Evolutionary conservation across 2,797 vertebrate species (phyloP).

Genomic region (Trachops cirrhosus): DNA sequence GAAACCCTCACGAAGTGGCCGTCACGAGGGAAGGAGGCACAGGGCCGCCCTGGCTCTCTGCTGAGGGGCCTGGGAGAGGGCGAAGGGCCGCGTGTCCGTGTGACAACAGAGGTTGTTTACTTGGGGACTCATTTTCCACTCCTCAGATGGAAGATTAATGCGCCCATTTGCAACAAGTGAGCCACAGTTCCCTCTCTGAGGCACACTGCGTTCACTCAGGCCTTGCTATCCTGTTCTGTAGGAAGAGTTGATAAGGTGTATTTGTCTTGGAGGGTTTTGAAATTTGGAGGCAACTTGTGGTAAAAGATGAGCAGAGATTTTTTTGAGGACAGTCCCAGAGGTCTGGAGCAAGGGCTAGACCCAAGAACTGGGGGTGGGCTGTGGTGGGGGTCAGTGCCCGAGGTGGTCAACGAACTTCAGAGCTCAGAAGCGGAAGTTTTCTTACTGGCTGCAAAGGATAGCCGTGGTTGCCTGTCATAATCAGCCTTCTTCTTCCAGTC

Average conservation of each 20-base stretch:
- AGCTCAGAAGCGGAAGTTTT: not conserved
- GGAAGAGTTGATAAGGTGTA: not conserved
- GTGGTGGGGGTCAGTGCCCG: not conserved
- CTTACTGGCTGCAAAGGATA: not conserved
- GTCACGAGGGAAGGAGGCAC: not conserved
- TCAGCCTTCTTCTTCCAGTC: not conserved
- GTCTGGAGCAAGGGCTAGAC: not conserved
- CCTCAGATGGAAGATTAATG: conserved; percentile 12
- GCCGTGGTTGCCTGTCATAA: not conserved
- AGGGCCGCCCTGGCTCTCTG: not conserved
- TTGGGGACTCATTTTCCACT: conserved; percentile 16
- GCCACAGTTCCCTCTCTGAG: not conserved
- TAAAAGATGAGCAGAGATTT: not conserved
- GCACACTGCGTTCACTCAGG: not conserved
- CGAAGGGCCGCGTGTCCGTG: not conserved
- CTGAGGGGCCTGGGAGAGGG: not conserved
- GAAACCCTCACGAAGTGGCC: not conserved
- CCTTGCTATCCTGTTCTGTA: not conserved
- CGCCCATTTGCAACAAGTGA: conserved; percentile 29
- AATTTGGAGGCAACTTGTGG: not conserved
- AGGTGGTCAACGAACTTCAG: fast-evolving
- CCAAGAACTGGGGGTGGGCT: not conserved
- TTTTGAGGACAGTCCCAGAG: conserved; percentile 17
- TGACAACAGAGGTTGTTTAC: not conserved
- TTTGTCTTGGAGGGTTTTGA: conserved; percentile 42